Percentiles rank a stretch among this genome's conserved stretches.
These are phyloP conservation scores for Armadillidium nasatum DNA, from an alignment of 1,140 invertebrate genomes.

Conservation along the genomic window DNA sequence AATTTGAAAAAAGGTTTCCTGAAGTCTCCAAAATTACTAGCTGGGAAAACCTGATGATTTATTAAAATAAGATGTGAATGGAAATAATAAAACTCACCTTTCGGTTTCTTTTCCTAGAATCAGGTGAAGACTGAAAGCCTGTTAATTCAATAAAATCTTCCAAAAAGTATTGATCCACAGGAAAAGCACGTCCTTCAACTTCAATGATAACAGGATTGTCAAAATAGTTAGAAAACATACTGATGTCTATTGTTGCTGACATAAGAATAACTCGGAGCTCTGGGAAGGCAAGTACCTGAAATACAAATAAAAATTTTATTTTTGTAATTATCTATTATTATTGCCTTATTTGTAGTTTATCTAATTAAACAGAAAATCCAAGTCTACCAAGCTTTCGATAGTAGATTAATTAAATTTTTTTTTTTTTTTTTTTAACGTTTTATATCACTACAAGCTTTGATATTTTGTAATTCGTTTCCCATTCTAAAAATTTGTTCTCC, in stretches of 20 bases:
- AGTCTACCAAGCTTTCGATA: no score
- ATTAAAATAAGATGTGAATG: background rate
- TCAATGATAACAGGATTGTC: slow-evolving; percentile 76
- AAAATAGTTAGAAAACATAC: slow-evolving; percentile 86
- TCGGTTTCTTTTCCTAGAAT: slow-evolving; percentile 50
- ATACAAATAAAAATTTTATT: no score
- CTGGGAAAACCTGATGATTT: background rate
- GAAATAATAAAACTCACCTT: background rate
- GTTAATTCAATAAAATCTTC: slow-evolving; percentile 82
- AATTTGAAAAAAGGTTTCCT: no score
- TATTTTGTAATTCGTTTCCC: no score
- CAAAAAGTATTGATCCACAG: slow-evolving; percentile 80
- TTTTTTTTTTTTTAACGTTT: no score
- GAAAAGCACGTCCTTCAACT: slow-evolving; percentile 71
- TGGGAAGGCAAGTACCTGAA: slow-evolving; percentile 43
- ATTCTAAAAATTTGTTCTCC: no score
- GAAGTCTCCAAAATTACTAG: background rate
- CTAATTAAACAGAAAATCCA: no score
- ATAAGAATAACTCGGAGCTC: slow-evolving; percentile 83
- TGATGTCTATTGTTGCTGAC: slow-evolving; percentile 93
- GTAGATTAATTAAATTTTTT: no score
- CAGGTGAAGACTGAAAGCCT: slow-evolving; percentile 69
- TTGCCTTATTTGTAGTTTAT: no score
- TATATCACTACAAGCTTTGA: no score
- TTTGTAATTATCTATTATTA: no score